Evolutionary conservation across 2,113 vertebrate genomes (phyloP).

Genomic region (Ellobius talpinus): DNA sequence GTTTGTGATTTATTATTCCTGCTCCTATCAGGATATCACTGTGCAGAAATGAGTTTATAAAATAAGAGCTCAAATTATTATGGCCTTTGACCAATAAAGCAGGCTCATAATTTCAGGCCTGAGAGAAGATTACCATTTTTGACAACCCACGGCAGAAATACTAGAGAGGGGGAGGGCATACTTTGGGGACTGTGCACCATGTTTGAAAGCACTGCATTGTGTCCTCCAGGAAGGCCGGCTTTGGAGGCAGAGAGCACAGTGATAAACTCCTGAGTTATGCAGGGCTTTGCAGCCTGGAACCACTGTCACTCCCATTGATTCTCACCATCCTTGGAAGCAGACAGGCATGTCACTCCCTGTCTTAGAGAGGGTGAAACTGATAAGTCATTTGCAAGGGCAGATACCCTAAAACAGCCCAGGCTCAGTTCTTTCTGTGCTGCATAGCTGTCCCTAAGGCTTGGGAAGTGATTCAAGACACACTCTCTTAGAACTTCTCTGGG

Average conservation of each 20-base stretch:
- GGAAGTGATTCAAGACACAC: neutral
- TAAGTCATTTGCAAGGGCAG: constrained; percentile 9
- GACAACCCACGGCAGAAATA: constrained; percentile 92
- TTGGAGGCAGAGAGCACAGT: constrained; percentile 41
- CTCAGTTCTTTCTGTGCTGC: neutral
- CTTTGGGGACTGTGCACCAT: constrained; percentile 87
- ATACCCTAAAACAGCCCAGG: neutral
- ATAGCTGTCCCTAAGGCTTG: neutral
- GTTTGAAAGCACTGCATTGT: constrained; percentile 83
- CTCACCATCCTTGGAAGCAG: neutral
- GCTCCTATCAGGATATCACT: constrained; percentile 95
- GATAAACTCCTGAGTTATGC: neutral
- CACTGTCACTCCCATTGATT: neutral
- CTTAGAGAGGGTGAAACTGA: neutral
- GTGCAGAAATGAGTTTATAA: constrained; percentile 96
- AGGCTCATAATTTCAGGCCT: constrained; percentile 94
- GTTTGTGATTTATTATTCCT: constrained; percentile 98
- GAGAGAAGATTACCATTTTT: constrained; percentile 95
- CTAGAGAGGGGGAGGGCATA: constrained; percentile 81
- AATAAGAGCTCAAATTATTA: constrained; percentile 97
- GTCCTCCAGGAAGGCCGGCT: constrained; percentile 62
- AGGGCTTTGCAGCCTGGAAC: constrained; percentile 27
- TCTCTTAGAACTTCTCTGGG: neutral
- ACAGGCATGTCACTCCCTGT: neutral
- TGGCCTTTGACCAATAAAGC: constrained; percentile 96